phyloP scores from a whole-genome alignment of 2,797 vertebrate genomes.

The Leptodactylus fallax region DNA sequence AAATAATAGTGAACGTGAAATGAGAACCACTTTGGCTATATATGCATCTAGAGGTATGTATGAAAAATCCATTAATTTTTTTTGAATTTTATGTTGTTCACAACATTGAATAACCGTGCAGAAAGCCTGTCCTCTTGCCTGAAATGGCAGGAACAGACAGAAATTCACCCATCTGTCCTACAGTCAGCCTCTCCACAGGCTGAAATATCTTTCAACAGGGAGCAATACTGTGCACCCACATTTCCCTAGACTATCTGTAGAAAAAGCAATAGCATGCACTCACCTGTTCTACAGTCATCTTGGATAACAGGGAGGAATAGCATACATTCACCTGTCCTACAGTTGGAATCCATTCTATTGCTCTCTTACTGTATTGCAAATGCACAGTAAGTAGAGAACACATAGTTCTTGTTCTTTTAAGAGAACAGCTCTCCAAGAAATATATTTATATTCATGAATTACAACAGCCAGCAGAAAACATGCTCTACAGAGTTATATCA shows the following conservation, averaged over 20 bases:
- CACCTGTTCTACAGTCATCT: too few species aligned
- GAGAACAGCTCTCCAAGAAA: neutral
- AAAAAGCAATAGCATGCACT: neutral
- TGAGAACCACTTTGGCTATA: too few species aligned
- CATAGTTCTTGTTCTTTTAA: neutral
- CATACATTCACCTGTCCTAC: neutral
- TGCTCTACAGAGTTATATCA: neutral
- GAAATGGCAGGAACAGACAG: neutral
- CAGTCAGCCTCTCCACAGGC: neutral
- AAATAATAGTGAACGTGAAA: too few species aligned
- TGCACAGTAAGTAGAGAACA: neutral
- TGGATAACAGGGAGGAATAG: too few species aligned
- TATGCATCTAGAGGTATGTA: too few species aligned
- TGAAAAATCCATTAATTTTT: too few species aligned
- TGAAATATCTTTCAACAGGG: neutral
- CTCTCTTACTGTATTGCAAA: too few species aligned
- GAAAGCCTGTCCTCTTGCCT: too few species aligned
- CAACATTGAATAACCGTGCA: too few species aligned
- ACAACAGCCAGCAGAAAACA: neutral
- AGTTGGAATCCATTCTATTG: neutral
- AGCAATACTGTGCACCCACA: neutral
- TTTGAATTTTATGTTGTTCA: too few species aligned
- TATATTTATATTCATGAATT: neutral
- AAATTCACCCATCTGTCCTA: neutral
- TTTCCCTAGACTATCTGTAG: neutral